A percentile compares a stretch with the other conserved stretches of the same genome.
phyloP scores from a whole-genome alignment of 2,113 vertebrate genomes.

The Heterotilapia buettikoferi region DNA sequence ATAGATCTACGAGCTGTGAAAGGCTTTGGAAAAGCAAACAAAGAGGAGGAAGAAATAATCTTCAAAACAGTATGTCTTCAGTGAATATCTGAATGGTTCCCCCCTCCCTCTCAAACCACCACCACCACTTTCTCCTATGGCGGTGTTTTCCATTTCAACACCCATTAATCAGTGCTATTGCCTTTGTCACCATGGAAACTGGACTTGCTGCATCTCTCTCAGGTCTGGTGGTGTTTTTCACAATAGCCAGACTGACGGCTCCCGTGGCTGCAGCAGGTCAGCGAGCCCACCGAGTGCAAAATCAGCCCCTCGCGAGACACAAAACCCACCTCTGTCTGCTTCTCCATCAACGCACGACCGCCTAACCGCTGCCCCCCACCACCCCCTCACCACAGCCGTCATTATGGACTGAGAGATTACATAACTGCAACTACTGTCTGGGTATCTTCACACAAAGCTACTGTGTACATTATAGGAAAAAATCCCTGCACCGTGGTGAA shows the following conservation, averaged over 20 bases:
- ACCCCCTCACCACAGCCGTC: not conserved
- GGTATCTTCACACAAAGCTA: constrained; percentile 3
- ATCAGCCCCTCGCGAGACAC: not conserved
- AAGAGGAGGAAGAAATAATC: not conserved
- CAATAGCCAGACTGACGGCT: constrained; percentile 37
- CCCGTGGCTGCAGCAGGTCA: constrained; percentile 41
- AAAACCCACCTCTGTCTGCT: constrained; percentile 8
- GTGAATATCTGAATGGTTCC: constrained; percentile 16
- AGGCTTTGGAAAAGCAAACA: not conserved
- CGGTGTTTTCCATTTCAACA: constrained; percentile 51
- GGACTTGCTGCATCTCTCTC: constrained; percentile 64
- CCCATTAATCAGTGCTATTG: constrained; percentile 66
- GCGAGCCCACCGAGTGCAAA: not conserved
- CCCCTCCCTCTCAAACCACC: not conserved
- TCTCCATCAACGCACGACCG: not conserved
- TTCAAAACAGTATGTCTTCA: not conserved
- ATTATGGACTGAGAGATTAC: constrained; percentile 19
- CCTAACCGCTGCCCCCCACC: not conserved
- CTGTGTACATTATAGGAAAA: not conserved
- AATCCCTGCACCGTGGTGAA: not conserved
- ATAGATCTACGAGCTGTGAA: not conserved
- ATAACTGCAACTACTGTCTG: constrained; percentile 25
- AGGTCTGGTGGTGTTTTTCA: constrained; percentile 25
- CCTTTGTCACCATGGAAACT: constrained; percentile 79
- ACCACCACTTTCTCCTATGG: not conserved